Evolutionary conservation across 1,140 invertebrate species (phyloP), one percentile per base, ranked within the genome.

Genomic region (Drosophila rhopaloa): DNA sequence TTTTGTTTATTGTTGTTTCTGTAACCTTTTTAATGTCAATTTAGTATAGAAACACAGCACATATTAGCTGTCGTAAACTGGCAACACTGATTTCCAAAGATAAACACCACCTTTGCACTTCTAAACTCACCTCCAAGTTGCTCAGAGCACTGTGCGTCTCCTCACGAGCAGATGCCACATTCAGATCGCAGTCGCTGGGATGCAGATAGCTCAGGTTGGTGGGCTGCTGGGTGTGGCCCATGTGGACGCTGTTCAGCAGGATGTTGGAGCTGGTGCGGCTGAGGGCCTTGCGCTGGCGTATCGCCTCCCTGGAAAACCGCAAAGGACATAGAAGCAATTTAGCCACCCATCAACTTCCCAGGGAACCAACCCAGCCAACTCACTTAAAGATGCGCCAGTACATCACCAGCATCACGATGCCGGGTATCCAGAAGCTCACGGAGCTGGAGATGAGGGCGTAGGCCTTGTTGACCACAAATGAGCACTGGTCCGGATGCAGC

Each of bases 391-490:
- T 98, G 83, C 95, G 95, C 93, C 94, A 96, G 92, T 98, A 98
- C 95, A 98, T 98, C 47, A 96, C 96, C 60, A 98, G 95, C 97
- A 99, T 98, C 37, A 98, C 97, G 57, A 97, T 92, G 76, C 97
- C 97, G 2, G 98, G 98, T 89, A 98, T 97, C 97, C 98, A 99
- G 92, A 99, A 98, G 9, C 97, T 98, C 10, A 99, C 96, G 62
- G 95, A 96, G 47, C 97, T 98, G 14, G 97, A 98, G 66, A 98
- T 96, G 43, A 98, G 94, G 1, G 97, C 97, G 91, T 98, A 99
- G 16, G 96, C 95, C 93, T 95, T 95, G 92, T 98, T 99, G 7
- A 97, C 97, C 81, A 96, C 95, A 91, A 98, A 98, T 5, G 94
- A 94, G 91, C 98, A 99, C 24, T 95, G 94, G 79, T 97, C 94